phyloP scores from a whole-genome alignment of 2,888 invertebrate genomes.

The Hirtodrosophila alboralis region DNA sequence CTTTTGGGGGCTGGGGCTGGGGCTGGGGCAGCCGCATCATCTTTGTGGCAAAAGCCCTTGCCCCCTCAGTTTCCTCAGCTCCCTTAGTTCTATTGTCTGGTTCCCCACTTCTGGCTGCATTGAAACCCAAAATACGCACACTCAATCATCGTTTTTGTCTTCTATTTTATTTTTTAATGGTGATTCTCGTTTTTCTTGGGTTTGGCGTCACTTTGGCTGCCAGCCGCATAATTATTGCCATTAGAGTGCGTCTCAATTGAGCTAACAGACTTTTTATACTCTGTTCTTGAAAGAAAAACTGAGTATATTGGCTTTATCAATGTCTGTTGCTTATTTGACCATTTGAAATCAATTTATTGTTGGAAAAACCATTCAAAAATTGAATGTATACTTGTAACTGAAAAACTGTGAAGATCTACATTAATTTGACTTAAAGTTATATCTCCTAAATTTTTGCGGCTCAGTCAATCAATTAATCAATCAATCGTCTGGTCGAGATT shows the following conservation, averaged over 20 bases:
- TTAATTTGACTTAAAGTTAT: too few relatives aligned
- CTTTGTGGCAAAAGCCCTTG: constrained; percentile 65
- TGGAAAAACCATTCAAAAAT: too few relatives aligned
- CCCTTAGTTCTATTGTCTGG: constrained; percentile 22
- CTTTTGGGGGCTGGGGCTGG: neutral
- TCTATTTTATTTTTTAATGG: constrained; percentile 54
- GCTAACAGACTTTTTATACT: constrained; percentile 46
- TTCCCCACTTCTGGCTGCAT: constrained; percentile 50
- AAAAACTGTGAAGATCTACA: too few relatives aligned
- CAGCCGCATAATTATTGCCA: constrained; percentile 77
- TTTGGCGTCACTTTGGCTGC: constrained; percentile 38
- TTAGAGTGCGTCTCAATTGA: constrained; percentile 79
- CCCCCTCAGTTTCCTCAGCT: neutral
- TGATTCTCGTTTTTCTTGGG: constrained; percentile 42
- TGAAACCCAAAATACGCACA: constrained; percentile 77
- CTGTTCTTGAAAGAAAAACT: too few relatives aligned
- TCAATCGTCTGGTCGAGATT: too few relatives aligned
- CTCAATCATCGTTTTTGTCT: constrained; percentile 79
- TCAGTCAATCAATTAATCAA: too few relatives aligned
- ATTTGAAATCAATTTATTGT: too few relatives aligned
- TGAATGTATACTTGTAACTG: too few relatives aligned
- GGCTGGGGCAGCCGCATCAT: constrained; percentile 31
- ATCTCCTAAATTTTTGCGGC: too few relatives aligned
- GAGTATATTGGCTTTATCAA: too few relatives aligned
- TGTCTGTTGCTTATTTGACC: too few relatives aligned